phyloP scores from a whole-genome alignment of 2,888 invertebrate species.

The Neria commutata region DNA sequence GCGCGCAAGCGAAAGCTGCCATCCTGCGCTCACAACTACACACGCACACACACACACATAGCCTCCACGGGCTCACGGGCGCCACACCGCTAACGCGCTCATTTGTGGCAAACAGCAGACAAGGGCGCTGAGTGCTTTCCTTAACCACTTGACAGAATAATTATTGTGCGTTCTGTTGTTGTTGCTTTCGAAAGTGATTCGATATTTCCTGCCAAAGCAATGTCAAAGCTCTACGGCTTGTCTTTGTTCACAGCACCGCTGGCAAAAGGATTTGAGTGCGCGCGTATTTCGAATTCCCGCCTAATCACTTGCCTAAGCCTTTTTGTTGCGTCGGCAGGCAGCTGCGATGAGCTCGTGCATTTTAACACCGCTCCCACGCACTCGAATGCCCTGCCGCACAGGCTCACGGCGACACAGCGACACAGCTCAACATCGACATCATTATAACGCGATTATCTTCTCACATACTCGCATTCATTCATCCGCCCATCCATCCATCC shows the following conservation, averaged over 20 bases:
- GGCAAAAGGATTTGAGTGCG: background rate
- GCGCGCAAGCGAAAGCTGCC: background rate
- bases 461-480: background rate
- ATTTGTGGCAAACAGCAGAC: background rate
- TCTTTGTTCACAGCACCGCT: background rate
- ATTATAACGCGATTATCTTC: slow-evolving; percentile 1
- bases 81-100: background rate
- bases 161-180: background rate
- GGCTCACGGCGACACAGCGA: slow-evolving; percentile 14
- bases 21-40: background rate
- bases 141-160: background rate
- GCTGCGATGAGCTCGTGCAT: slow-evolving; percentile 6
- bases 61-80: background rate
- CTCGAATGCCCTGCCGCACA: background rate
- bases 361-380: background rate
- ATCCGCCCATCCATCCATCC: slow-evolving; percentile 12
- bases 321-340: background rate
- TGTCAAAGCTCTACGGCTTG: background rate
- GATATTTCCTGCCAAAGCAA: background rate
- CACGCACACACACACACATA: background rate
- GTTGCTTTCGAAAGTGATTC: background rate
- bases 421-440: too few species aligned
- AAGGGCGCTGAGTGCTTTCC: background rate
- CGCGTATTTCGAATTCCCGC: background rate
- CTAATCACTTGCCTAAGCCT: background rate